Evolutionary conservation across 2,888 invertebrate species (phyloP), one percentile per base, ranked within the genome.

Genomic region (Matsumyia berberina): DNA sequence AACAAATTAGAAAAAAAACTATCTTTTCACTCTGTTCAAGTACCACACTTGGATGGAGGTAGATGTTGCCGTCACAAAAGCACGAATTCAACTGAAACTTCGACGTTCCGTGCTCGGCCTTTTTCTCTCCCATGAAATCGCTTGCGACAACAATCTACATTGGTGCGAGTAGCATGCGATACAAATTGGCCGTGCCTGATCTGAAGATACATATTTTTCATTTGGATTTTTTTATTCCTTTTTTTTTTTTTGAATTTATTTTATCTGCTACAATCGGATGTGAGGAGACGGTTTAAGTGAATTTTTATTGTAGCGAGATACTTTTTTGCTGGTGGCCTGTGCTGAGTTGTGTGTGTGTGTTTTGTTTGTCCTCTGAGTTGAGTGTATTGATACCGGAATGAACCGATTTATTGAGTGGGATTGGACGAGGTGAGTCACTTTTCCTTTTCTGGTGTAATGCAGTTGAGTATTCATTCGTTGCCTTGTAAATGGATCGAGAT

Each of bases 11-110:
- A 49, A 42, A 49, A 35, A 37, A 44, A 74, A 64, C 2, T 12
- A 55, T 62, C 60, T 76, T 37, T 69, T 17, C 55, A 44, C 55
- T 73, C 7, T 29, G 15, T 37, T 12, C 15, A 44, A 62, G 9
- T 11, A 11, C n/a, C 58, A 58, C 5, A 58, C 5, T 12, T 6
- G 35, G 33, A n/a, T 57, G 35, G 72, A 49, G n/a, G n/a, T n/a
- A n/a, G 80, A 87, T 87, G 87, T 87, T 88, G 86, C 87, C 89
- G 87, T 88, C 87, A 88, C 88, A 87, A 89, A 87, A 88, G 89
- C 89, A 89, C 88, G 88, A 88, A 88, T 88, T 89, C 87, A 90
- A 90, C 91, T 90, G 88, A 90, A 89, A 88, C 86, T 88, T 62
- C 87, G 85, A 87, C 85, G 88, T 87, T 87, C 70, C 87, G 88